These are phyloP conservation scores for Crambe crambe DNA, from an alignment of 37 sponge, comb jelly and placozoan genomes.

Conservation along the genomic window DNA sequence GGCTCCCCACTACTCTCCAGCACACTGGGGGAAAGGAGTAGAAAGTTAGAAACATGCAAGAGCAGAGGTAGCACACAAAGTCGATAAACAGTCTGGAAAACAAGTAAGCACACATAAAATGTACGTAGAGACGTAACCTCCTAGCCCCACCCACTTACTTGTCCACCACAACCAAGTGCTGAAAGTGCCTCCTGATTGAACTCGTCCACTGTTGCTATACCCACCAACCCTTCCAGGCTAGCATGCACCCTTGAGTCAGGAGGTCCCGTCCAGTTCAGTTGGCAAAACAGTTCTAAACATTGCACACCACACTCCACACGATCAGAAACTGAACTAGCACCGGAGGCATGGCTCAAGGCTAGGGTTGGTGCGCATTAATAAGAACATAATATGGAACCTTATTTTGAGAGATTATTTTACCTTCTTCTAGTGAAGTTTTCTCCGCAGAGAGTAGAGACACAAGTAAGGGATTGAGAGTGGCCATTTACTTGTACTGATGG, in stretches of 20 bases:
- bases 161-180: conserved; percentile 46
- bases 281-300: conserved; percentile 51
- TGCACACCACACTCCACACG: not conserved
- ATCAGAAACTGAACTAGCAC: too few relatives aligned
- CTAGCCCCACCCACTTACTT: conserved; percentile 36
- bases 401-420: not conserved
- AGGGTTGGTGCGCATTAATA: not conserved
- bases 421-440: not conserved
- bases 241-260: not conserved
- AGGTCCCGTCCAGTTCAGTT: conserved; percentile 83
- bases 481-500: not conserved
- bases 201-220: not conserved
- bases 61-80: conserved; percentile 22
- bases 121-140: not conserved
- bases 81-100: conserved; percentile 19
- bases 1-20: not conserved
- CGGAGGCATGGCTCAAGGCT: too few relatives aligned
- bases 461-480: not conserved
- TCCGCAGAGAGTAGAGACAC: not conserved
- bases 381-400: not conserved
- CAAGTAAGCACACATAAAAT: not conserved
- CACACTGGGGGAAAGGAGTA: conserved; percentile 15
- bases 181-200: conserved; percentile 24
- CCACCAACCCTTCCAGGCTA: not conserved
- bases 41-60: conserved; percentile 35